Base-by-base conservation (phyloP, 2,797 vertebrate species). In the Enteromius fasciolatus region DNA sequence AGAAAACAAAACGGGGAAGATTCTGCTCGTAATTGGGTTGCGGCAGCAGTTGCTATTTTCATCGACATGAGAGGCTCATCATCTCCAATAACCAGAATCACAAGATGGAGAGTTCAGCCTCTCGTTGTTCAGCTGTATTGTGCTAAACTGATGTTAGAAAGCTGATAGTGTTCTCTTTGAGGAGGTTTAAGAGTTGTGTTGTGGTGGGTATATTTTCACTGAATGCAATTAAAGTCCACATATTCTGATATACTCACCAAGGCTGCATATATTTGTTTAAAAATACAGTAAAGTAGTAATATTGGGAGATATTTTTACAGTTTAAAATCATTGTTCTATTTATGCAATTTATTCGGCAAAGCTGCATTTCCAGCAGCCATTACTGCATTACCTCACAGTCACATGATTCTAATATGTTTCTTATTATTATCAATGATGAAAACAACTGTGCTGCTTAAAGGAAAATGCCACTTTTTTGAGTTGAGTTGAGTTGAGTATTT, bases 11-110 rank as follows among this genome's bases (percentile, higher is more conserved):
- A 86, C 70, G 33, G 87, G 54, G 79, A 83, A 59, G 78, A 89
- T 81, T 86, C 70, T 75, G 84, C 78, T 85, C 80, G 83, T 87
- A 88, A 86, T 87, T 86, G 83, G 83, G 80, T 82, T 82, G 85
- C 68, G 25, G 85, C 72, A 48, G 36, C 66, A 78, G 81, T 79
- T 87, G 87, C 87, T 92, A 86, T 86, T 91, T 88, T 88, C 84
- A 84, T 84, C 78, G 83, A 80, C 81, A 57, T 77, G 81, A 84
- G 82, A 83, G 79, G 84, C 88, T 83, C 67, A 68, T 82, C 85
- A 74, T 84, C 73, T 84, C 80, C 77, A 81, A 48, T 78, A 87
- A 84, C 82, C 76, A 84, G 72, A 69, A 63, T 75, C 70, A 66
- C 48, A 78, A 77, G 84, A 80, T 57, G 59, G 80, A 80, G 72